A percentile compares a stretch with the other conserved stretches of the same genome.
These are phyloP conservation scores for Rhadinocentrus ornatus DNA, from an alignment of 2,797 vertebrate genomes.

Conservation along the genomic window DNA sequence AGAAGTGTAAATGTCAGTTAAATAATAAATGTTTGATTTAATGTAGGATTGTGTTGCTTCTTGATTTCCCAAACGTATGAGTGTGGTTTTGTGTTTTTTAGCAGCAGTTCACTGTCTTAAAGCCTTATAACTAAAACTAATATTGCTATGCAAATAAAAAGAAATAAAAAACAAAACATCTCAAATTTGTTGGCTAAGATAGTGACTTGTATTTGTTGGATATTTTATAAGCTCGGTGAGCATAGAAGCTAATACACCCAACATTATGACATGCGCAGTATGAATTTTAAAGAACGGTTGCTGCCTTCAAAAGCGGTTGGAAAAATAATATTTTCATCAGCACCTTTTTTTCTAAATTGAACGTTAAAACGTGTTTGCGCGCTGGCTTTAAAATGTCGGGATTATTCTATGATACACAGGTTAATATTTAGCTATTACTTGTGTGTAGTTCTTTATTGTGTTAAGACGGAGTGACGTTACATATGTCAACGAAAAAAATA, in stretches of 20 bases:
- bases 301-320: constrained; percentile 34
- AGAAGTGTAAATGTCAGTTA: constrained; percentile 75
- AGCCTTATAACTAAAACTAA: background rate
- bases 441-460: too few relatives aligned
- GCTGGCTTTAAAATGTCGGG: too few relatives aligned
- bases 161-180: too few relatives aligned
- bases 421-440: too few relatives aligned
- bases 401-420: too few relatives aligned
- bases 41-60: constrained; percentile 9
- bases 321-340: background rate
- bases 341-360: background rate
- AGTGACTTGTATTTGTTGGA: background rate
- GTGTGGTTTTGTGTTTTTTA: too few relatives aligned
- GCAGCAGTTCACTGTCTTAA: background rate
- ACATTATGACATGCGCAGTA: constrained; percentile 68
- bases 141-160: too few relatives aligned
- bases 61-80: background rate
- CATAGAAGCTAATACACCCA: constrained; percentile 11
- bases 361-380: too few relatives aligned
- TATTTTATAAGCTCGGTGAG: constrained; percentile 27
- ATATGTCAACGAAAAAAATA: too few relatives aligned
- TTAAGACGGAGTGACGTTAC: too few relatives aligned
- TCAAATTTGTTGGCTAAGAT: too few relatives aligned
- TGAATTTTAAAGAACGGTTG: constrained; percentile 1
- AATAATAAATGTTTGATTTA: constrained; percentile 82